phyloP scores from a whole-genome alignment of 1,140 invertebrate species.

The Aporrectodea caliginosa region DNA sequence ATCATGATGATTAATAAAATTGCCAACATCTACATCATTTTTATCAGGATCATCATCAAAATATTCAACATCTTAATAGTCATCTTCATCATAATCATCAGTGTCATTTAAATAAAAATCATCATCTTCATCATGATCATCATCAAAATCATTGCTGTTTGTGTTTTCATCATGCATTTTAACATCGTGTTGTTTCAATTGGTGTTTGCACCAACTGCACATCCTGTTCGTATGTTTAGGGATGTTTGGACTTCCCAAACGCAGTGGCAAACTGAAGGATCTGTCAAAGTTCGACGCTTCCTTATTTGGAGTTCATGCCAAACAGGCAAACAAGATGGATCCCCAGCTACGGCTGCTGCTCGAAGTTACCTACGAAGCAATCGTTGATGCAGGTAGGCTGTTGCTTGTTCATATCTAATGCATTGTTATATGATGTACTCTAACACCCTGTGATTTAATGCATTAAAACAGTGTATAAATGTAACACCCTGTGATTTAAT shows the following conservation, averaged over 20 bases:
- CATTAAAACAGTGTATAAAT: no score
- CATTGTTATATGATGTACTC: no score
- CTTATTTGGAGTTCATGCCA: conserved; percentile 88
- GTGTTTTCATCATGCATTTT: neutral
- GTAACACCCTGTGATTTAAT: no score
- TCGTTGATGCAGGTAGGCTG: conserved; percentile 82
- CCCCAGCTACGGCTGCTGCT: conserved; percentile 85
- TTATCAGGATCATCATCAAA: no score
- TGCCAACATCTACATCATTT: no score
- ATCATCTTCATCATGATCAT: no score
- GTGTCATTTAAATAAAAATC: no score
- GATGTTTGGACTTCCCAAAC: conserved; percentile 74
- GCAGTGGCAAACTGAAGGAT: conserved; percentile 86
- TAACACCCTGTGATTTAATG: no score
- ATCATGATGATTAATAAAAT: no score
- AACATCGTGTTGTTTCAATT: neutral
- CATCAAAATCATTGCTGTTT: neutral
- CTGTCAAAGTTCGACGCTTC: conserved; percentile 80
- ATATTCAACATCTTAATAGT: no score
- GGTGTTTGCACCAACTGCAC: neutral
- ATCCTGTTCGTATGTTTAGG: conserved; percentile 48
- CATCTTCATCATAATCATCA: no score
- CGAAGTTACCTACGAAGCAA: conserved; percentile 89
- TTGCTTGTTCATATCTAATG: neutral
- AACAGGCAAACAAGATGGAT: conserved; percentile 92